Evolutionary conservation across 2,888 invertebrate genomes (phyloP).

Genomic region (Palloptera scutellata): DNA sequence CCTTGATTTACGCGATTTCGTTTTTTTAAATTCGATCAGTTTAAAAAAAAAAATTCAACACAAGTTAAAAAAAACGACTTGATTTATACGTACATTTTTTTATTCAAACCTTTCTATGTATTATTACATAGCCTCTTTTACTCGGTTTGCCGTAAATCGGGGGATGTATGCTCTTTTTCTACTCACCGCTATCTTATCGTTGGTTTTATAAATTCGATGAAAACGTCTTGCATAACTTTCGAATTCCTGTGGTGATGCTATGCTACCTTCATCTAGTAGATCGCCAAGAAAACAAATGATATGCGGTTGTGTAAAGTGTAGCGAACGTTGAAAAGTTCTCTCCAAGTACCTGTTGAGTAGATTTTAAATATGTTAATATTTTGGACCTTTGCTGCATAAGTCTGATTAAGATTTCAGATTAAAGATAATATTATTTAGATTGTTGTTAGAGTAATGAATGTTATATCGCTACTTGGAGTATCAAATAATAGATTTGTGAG

Average conservation of each 20-base stretch:
- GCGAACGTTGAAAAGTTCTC: conserved; percentile 79
- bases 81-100: no score
- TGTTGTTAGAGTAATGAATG: no score
- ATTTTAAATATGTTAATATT: not conserved
- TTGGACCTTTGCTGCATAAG: conserved; percentile 14
- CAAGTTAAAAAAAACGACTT: no score
- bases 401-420: conserved; percentile 1
- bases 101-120: no score
- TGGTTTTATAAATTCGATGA: conserved; percentile 66
- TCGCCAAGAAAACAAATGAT: conserved; percentile 92
- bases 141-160: not conserved
- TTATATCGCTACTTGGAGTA: no score
- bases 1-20: no score
- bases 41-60: no score
- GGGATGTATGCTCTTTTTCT: not conserved
- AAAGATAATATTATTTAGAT: no score
- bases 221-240: conserved; percentile 79
- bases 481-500: no score
- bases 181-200: conserved; percentile 55
- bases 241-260: conserved; percentile 76
- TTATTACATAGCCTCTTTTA: no score
- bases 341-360: conserved; percentile 70
- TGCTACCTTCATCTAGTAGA: conserved; percentile 92
- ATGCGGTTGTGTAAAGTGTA: conserved; percentile 79
- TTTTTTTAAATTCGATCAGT: no score